Evolutionary conservation across 92 coral and sea anemone species (phyloP).

Genomic region (Nematostella vectensis): DNA sequence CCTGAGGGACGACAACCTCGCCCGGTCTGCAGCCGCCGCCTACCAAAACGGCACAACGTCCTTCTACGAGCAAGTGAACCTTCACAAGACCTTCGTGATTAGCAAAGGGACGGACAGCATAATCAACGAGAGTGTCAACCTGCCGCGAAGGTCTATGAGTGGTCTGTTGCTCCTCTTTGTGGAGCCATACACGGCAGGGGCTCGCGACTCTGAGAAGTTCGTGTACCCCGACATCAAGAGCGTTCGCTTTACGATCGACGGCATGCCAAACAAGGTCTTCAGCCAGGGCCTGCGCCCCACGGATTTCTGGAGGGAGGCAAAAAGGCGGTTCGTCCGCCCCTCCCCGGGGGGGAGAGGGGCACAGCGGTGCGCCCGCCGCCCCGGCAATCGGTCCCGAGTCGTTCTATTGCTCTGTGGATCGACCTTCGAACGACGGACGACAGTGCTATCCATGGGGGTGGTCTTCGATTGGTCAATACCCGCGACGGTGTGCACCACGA

Average conservation of each 20-base stretch:
- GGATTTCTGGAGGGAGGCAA: slow-evolving; percentile 15
- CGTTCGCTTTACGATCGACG: slow-evolving; percentile 12
- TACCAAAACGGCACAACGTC: slow-evolving; percentile 7
- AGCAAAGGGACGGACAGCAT: slow-evolving; percentile 3
- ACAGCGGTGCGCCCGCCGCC: too few species aligned
- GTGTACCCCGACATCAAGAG: slow-evolving; percentile 13
- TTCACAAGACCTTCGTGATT: slow-evolving; percentile 17
- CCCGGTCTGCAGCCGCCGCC: neutral
- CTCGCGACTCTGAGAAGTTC: slow-evolving; percentile 15
- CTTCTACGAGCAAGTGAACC: slow-evolving; percentile 13
- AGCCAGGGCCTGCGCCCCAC: slow-evolving; percentile 1
- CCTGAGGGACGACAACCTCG: slow-evolving; percentile 6
- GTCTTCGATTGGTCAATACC: slow-evolving; percentile 22
- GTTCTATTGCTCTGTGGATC: slow-evolving; percentile 10
- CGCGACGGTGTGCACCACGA: slow-evolving; percentile 23
- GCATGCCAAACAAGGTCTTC: slow-evolving; percentile 29
- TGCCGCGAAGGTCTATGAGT: slow-evolving; percentile 13
- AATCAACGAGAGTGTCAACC: slow-evolving; percentile 9
- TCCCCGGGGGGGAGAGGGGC: too few species aligned
- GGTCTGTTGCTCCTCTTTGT: slow-evolving; percentile 16
- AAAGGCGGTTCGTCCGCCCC: slow-evolving; percentile 4
- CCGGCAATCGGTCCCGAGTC: slow-evolving; percentile 4
- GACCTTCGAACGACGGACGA: slow-evolving; percentile 18
- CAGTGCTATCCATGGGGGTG: slow-evolving; percentile 13
- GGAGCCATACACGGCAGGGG: slow-evolving; percentile 8